Conservation (phyloP, 2,797 vertebrate species). For the Channa striata region DNA sequence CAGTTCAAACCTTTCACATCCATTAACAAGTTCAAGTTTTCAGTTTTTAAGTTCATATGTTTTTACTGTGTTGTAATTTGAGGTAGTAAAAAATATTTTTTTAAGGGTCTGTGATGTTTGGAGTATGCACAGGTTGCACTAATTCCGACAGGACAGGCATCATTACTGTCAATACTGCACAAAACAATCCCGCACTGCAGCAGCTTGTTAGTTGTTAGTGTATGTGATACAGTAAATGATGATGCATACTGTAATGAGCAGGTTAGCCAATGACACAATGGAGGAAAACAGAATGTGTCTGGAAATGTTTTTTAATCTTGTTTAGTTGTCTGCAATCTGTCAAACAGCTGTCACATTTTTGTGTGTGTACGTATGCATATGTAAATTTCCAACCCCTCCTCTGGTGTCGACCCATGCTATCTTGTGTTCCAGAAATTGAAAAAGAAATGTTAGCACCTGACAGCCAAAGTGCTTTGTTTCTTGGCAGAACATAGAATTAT, state of each 20-base stretch:
- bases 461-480: conserved; percentile 77
- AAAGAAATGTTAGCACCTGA: conserved; percentile 76
- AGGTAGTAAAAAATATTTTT: no score
- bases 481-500: conserved; percentile 81
- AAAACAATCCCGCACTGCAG: conserved; percentile 16
- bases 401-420: conserved; percentile 52
- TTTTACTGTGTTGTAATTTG: background rate
- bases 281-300: conserved; percentile 19
- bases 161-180: background rate
- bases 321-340: conserved; percentile 29
- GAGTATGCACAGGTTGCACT: background rate
- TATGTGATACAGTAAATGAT: conserved; percentile 7
- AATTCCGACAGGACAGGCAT: background rate
- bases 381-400: conserved; percentile 47
- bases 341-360: conserved; percentile 34
- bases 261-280: conserved; percentile 14
- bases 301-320: conserved; percentile 13
- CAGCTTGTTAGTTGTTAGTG: conserved; percentile 1
- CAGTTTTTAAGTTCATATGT: background rate
- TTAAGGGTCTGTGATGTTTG: background rate
- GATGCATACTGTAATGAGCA: background rate
- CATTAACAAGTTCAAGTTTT: background rate
- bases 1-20: background rate
- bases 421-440: conserved; percentile 54
- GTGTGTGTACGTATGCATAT: conserved; percentile 31